These are phyloP conservation scores for Cheilosia scutellata DNA, from an alignment of 2,888 invertebrate species.

Conservation along the genomic window DNA sequence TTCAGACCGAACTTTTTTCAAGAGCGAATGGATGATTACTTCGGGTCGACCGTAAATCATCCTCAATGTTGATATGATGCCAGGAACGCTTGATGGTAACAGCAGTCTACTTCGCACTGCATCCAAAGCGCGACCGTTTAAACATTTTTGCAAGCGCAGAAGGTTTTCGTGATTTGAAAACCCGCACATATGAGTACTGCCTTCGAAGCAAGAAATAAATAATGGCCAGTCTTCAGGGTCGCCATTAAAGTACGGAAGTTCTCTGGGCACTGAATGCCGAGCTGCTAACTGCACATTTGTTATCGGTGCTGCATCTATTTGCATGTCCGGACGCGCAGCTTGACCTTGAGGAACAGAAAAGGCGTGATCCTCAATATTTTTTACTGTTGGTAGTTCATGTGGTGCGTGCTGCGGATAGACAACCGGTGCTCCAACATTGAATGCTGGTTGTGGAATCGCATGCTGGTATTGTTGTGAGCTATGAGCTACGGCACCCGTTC, in stretches of 20 bases:
- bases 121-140: conserved; percentile 37
- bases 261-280: conserved; percentile 1
- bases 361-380: no score
- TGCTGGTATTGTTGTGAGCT: neutral
- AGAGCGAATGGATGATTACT: neutral
- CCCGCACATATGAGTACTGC: neutral
- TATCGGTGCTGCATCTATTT: neutral
- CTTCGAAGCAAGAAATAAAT: neutral
- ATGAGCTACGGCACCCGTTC: neutral
- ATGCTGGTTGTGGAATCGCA: neutral
- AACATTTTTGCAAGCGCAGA: conserved; percentile 15
- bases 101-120: conserved; percentile 27
- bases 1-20: conserved; percentile 2
- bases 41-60: conserved; percentile 26
- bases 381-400: no score
- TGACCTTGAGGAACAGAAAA: no score
- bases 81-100: conserved; percentile 21
- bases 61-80: conserved; percentile 17
- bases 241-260: conserved; percentile 6
- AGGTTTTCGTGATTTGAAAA: conserved; percentile 31
- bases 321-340: no score
- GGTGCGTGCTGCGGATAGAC: no score
- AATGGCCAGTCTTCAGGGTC: conserved; percentile 1
- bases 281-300: neutral
- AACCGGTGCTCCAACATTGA: neutral